Evolutionary conservation across 2,888 invertebrate species (phyloP).

Genomic region (Serripes groenlandicus): DNA sequence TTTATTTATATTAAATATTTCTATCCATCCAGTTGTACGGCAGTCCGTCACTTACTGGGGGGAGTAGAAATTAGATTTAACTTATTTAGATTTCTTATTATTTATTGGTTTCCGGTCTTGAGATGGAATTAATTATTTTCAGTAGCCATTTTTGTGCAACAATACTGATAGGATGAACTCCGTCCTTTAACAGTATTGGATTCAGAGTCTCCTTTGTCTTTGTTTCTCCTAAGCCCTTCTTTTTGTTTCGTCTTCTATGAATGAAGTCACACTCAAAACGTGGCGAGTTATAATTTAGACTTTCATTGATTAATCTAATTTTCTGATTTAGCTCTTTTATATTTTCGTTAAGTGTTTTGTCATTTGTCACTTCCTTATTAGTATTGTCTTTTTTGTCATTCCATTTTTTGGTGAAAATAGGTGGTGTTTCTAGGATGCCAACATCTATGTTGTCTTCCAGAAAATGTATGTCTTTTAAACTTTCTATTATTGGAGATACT

Average conservation of each 20-base stretch:
- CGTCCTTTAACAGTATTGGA: background rate
- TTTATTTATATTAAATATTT: too few relatives aligned
- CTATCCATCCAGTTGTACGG: too few relatives aligned
- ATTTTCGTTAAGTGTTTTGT: background rate
- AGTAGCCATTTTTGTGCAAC: conserved; percentile 7
- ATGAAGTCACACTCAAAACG: background rate
- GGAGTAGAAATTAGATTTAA: too few relatives aligned
- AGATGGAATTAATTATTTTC: background rate
- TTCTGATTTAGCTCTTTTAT: background rate
- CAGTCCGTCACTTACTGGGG: too few relatives aligned
- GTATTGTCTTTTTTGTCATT: background rate
- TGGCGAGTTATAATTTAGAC: background rate
- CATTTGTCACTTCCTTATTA: background rate
- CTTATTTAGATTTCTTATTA: too few relatives aligned
- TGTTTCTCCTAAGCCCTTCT: background rate
- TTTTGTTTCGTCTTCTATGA: background rate
- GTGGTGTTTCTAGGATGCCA: conserved; percentile 2
- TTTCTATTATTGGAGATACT: background rate
- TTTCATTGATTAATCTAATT: background rate
- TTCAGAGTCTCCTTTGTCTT: background rate
- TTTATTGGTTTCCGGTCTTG: too few relatives aligned
- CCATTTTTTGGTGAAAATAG: conserved; percentile 2
- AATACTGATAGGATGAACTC: background rate
- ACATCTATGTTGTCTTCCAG: background rate
- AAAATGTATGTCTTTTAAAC: background rate